These are phyloP conservation scores for Synergus umbraculus DNA, from an alignment of 2,888 invertebrate species.

Conservation along the genomic window DNA sequence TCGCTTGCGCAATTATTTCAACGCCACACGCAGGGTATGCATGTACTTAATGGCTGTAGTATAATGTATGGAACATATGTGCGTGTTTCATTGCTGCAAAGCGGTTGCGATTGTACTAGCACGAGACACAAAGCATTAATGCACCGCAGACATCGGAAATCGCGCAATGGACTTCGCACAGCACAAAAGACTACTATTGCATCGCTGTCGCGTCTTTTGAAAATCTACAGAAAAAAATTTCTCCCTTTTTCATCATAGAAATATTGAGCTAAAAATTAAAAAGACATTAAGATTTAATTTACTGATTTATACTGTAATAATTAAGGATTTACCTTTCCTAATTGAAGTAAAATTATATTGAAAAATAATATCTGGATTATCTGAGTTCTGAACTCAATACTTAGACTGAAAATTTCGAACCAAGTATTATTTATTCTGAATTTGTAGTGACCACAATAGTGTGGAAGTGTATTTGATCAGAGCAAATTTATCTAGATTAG, in stretches of 20 bases:
- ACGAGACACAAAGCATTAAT: constrained; percentile 39
- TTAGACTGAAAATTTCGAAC: neutral
- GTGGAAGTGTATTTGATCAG: neutral
- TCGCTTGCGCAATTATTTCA: constrained; percentile 37
- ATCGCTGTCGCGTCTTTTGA: neutral
- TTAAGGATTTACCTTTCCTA: no score
- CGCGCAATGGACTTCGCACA: constrained; percentile 34
- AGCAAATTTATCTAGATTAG: neutral
- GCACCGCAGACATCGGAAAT: constrained; percentile 36
- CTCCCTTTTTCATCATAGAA: neutral
- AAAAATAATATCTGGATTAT: no score
- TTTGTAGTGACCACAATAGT: neutral
- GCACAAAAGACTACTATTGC: constrained; percentile 16
- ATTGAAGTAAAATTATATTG: no score
- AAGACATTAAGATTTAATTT: no score
- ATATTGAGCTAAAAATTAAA: no score
- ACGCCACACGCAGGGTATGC: constrained; percentile 26
- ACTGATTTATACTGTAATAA: no score
- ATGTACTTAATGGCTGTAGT: constrained; percentile 29
- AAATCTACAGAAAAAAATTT: neutral
- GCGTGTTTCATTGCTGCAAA: constrained; percentile 32
- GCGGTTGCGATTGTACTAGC: constrained; percentile 31
- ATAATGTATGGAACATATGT: constrained; percentile 31
- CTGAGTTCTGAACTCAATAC: no score
- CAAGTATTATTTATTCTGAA: neutral